Percentiles rank a stretch among this genome's conserved stretches.
phyloP scores from a whole-genome alignment of 1,140 invertebrate species.

The Drosophila navojoa region DNA sequence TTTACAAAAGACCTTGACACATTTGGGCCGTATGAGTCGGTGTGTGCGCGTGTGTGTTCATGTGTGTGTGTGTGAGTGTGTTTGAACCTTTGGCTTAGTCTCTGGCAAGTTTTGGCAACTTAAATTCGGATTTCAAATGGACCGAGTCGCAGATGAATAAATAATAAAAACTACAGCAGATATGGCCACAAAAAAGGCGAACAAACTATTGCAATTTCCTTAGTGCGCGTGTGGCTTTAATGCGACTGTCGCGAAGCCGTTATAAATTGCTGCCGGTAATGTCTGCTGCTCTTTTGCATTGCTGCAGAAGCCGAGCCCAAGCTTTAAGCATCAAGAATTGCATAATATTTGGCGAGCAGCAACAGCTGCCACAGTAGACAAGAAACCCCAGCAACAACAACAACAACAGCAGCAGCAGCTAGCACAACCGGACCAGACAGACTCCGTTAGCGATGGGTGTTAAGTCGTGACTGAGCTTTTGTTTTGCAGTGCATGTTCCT shows the following conservation, averaged over 20 bases:
- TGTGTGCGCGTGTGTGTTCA: slow-evolving; percentile 17
- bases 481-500: background rate
- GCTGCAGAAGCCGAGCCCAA: slow-evolving; percentile 16
- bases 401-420: slow-evolving; percentile 40
- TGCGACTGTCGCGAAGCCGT: slow-evolving; percentile 45
- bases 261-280: slow-evolving; percentile 58
- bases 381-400: slow-evolving; percentile 13
- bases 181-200: background rate
- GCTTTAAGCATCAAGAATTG: slow-evolving; percentile 54
- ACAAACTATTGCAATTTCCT: slow-evolving; percentile 56
- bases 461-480: slow-evolving; percentile 8
- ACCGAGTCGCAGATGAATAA: slow-evolving; percentile 35
- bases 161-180: slow-evolving; percentile 5
- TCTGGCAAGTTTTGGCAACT: slow-evolving; percentile 40
- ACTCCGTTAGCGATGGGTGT: slow-evolving; percentile 24
- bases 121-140: slow-evolving; percentile 47
- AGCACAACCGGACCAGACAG: slow-evolving; percentile 28
- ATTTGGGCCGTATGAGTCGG: slow-evolving; percentile 56
- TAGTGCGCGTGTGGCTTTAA: slow-evolving; percentile 37
- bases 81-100: slow-evolving; percentile 49
- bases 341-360: slow-evolving; percentile 61
- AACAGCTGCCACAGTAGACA: slow-evolving; percentile 45
- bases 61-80: slow-evolving; percentile 41
- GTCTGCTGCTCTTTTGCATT: slow-evolving; percentile 53
- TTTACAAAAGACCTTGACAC: slow-evolving; percentile 79